Base-by-base conservation (phyloP, 92 coral and sea anemone species). In the Pocillopora grandis region DNA sequence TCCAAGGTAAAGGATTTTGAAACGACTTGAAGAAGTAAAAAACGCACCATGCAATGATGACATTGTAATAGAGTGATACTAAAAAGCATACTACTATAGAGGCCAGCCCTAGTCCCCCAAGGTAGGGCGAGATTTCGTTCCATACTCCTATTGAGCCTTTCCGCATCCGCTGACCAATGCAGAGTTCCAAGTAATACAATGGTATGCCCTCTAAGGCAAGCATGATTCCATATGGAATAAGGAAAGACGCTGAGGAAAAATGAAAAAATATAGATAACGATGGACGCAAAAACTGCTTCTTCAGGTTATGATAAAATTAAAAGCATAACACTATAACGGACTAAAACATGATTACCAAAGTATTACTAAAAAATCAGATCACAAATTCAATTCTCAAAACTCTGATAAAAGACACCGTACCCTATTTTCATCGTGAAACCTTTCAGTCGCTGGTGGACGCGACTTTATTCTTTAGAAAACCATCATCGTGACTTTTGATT, bases 91-190 rank as follows among this genome's bases (percentile, higher is more conserved):
- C 99, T 48, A 95, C 97, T 58, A 97, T 98, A 10, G 97, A 92
- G 0, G 99, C 95, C 6, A 94, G 81, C 42, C 99, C 99, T 16
- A 97, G 87, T 18, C 99, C 99, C 14, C 99, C 99, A 37, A 97
- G 88, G 89, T 97, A 97, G 11, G 99, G 99, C 2, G 98, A 94
- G 62, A 97, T 97, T 86, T 97, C 98, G 91, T 89, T 94, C 99
- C 99, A 97, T n/a, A 97, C 99, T 56, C 99, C 99, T 15, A 97
- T 94, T 1, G 99, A 94, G 10, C 99, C 99, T 87, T 97, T 97
- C 52, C 99, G 95, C 99, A 97, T 97, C 71, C 97, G 91, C 72
- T 97, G 99, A 55, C 99, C 99, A 67, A 97, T 93, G 71, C 99
- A 97, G 19, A 97, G 95, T 87, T 97, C 99, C 97, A 97, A 81